phyloP scores from a whole-genome alignment of 2,888 invertebrate genomes.

The Ochropacha duplaris region DNA sequence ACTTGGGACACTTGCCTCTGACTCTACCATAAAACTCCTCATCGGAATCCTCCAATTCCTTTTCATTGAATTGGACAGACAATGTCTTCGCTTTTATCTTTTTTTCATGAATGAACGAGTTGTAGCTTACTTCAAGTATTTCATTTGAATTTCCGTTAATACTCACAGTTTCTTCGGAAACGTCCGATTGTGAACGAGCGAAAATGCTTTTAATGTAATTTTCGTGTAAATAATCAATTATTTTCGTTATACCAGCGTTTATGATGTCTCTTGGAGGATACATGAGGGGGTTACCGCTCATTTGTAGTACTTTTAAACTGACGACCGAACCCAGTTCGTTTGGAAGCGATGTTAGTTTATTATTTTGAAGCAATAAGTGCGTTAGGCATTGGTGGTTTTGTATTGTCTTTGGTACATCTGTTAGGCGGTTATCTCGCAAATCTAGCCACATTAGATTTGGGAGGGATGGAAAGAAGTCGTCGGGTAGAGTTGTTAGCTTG shows the following conservation, averaged over 20 bases:
- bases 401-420: constrained; percentile 80
- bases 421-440: constrained; percentile 83
- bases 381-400: constrained; percentile 82
- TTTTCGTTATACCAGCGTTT: constrained; percentile 69
- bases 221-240: constrained; percentile 61
- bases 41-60: constrained; percentile 48
- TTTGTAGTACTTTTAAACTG: constrained; percentile 84
- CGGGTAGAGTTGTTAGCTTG: constrained; percentile 75
- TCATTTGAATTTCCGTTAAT: constrained; percentile 31
- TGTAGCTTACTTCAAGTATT: constrained; percentile 55
- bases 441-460: constrained; percentile 85
- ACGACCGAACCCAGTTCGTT: constrained; percentile 84
- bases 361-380: constrained; percentile 85
- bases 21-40: constrained; percentile 49
- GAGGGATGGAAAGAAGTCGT: constrained; percentile 82
- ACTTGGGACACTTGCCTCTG: constrained; percentile 65
- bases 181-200: constrained; percentile 56
- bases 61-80: constrained; percentile 60
- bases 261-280: constrained; percentile 83
- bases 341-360: constrained; percentile 82
- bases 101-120: constrained; percentile 60
- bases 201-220: constrained; percentile 54
- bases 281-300: constrained; percentile 83
- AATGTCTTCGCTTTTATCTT: constrained; percentile 47
- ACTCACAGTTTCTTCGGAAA: constrained; percentile 47